These are phyloP conservation scores for Atethmia centrago DNA, from an alignment of 2,888 invertebrate genomes.

Conservation along the genomic window DNA sequence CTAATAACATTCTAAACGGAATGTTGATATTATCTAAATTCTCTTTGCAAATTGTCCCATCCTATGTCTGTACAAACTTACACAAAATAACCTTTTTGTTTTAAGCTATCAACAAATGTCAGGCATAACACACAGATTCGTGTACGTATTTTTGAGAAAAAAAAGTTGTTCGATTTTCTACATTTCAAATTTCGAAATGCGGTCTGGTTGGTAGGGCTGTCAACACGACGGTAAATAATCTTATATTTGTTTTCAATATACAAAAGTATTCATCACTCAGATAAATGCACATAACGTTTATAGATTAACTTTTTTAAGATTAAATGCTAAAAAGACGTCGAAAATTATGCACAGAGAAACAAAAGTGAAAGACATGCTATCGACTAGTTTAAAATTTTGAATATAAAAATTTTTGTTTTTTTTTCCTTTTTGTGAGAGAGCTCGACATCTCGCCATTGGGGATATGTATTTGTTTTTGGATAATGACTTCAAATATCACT, in stretches of 20 bases:
- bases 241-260: slow-evolving; percentile 74
- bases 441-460: slow-evolving; percentile 85
- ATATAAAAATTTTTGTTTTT: slow-evolving; percentile 87
- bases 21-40: slow-evolving; percentile 89
- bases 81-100: slow-evolving; percentile 85
- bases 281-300: slow-evolving; percentile 88
- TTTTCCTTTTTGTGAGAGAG: slow-evolving; percentile 73
- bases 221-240: slow-evolving; percentile 80
- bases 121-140: slow-evolving; percentile 85
- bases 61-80: slow-evolving; percentile 90
- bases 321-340: slow-evolving; percentile 87
- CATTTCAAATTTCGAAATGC: slow-evolving; percentile 83
- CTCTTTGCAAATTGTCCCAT: slow-evolving; percentile 91
- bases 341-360: slow-evolving; percentile 86
- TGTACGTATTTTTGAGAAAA: slow-evolving; percentile 81
- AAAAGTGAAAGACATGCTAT: slow-evolving; percentile 85
- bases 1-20: slow-evolving; percentile 91
- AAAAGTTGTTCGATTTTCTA: slow-evolving; percentile 83
- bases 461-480: slow-evolving; percentile 87
- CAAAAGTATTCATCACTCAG: slow-evolving; percentile 78
- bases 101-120: slow-evolving; percentile 89
- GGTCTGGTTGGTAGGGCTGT: slow-evolving; percentile 87
- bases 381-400: slow-evolving; percentile 89
- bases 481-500: slow-evolving; percentile 66
- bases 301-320: slow-evolving; percentile 78